Evolutionary conservation across 2,888 invertebrate genomes (phyloP), one percentile per base, ranked within the genome.

Genomic region (Eristalis tenax): DNA sequence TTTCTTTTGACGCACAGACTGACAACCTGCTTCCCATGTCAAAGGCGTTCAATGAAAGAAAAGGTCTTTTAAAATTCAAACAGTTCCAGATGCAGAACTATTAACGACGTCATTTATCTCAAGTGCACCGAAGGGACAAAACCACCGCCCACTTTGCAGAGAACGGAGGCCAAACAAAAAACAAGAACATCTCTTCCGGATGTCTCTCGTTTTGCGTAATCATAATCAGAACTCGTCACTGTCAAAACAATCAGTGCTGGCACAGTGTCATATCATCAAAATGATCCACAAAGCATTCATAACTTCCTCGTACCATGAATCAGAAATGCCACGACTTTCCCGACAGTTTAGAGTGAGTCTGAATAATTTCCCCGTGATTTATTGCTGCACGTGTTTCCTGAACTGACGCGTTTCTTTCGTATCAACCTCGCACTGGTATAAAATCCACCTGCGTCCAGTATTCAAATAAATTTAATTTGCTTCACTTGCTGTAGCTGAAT

Each of bases 401-500:
- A 38, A 38, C 38, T 38, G 38, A 38, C 38, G 38, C 38, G 13
- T 13, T 38, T 38, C 38, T 2, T 35, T n/a, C n/a, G 43, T n/a
- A 43, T 43, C 43, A 15, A 3, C 13, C n/a, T 43, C 43, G 18
- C 18, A 50, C 18, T 50, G 18, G n/a, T 18, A 50, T 50, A 50
- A 18, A 50, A 18, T n/a, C 50, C 50, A 50, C 50, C 50, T 50
- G 50, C 50, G 50, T 50, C 50, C 50, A 18, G 50, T 18, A 18
- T 50, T 50, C 50, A 50, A 50, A 50, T 50, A 50, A 50, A 43
- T 50, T 66, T 50, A 11, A 6, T 50, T 50, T 32, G 43, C 32
- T 43, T 32, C 63, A 50, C 61, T 73, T 63, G 64, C 68, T 77
- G 81, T 77, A 78, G 77, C 66, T 69, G 66, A 77, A 71, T 83